phyloP scores from a whole-genome alignment of 1,140 invertebrate species.

The Temnothorax curvispinosus region DNA sequence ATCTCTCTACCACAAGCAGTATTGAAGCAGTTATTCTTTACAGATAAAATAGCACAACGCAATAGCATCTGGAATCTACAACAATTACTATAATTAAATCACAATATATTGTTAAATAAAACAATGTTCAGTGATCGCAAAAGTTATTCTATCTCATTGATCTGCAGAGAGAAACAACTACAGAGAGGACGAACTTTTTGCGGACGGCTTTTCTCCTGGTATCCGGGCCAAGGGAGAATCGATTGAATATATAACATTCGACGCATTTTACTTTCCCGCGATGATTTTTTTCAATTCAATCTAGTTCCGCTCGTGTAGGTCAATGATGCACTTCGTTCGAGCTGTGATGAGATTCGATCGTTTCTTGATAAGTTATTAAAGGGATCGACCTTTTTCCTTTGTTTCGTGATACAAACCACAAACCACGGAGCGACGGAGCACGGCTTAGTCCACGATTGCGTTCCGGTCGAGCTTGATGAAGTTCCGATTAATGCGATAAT shows the following conservation, averaged over 20 bases:
- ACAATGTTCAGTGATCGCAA: background rate
- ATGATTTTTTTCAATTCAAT: background rate
- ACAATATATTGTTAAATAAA: background rate
- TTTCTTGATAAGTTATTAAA: slow-evolving; percentile 70
- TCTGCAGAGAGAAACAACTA: background rate
- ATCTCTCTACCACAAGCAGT: background rate
- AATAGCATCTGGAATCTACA: background rate
- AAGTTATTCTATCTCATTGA: background rate
- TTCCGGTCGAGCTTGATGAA: background rate
- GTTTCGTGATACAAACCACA: slow-evolving; percentile 41
- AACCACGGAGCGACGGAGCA: background rate
- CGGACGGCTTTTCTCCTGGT: background rate
- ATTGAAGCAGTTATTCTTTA: background rate
- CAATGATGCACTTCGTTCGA: slow-evolving; percentile 55
- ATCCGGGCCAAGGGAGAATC: background rate
- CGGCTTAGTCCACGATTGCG: slow-evolving; percentile 51
- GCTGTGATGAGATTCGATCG: slow-evolving; percentile 72
- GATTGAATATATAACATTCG: background rate
- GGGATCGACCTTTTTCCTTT: slow-evolving; percentile 67
- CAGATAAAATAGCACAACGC: background rate
- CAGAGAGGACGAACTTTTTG: background rate
- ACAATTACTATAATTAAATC: background rate
- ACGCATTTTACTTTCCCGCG: background rate
- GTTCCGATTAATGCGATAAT: slow-evolving; percentile 38
- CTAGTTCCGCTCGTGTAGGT: slow-evolving; percentile 37